Percentiles rank a stretch among this genome's conserved stretches.
Evolutionary conservation across 2,797 vertebrate species (phyloP).

Genomic region (Falco rusticolus): DNA sequence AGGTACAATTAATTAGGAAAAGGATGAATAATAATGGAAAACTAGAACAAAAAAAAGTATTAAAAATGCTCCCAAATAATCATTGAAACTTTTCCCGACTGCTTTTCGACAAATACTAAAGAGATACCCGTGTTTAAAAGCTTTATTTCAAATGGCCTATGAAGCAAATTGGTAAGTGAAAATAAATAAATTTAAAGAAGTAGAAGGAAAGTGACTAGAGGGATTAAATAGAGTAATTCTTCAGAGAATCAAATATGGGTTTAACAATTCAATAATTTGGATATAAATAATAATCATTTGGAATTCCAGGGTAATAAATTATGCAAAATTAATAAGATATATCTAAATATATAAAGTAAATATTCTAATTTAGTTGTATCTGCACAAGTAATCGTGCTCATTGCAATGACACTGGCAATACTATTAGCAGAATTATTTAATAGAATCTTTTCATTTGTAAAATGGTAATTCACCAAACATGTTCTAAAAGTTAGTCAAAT

Average conservation of each 20-base stretch:
- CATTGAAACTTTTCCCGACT: rapidly evolving
- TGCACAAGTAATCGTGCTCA: background rate
- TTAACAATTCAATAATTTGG: background rate
- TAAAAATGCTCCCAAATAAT: background rate
- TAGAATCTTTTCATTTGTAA: background rate
- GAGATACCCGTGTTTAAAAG: background rate
- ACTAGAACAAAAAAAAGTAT: background rate
- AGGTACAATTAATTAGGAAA: background rate
- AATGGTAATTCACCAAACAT: background rate
- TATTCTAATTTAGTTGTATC: background rate
- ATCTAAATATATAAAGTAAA: background rate
- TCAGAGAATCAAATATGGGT: background rate
- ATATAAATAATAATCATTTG: background rate
- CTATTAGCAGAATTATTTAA: background rate
- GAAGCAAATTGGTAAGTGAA: background rate
- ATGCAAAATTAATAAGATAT: background rate
- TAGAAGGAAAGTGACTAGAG: background rate
- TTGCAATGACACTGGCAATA: background rate
- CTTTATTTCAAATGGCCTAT: background rate
- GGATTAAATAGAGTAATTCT: background rate
- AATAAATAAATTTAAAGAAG: background rate
- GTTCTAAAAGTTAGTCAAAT: background rate
- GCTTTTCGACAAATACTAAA: background rate
- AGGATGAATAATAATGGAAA: background rate
- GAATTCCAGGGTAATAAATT: background rate